A percentile compares a stretch with the other conserved stretches of the same genome.
Conservation (phyloP, 2,113 vertebrate genomes). For the Stercorarius parasiticus region DNA sequence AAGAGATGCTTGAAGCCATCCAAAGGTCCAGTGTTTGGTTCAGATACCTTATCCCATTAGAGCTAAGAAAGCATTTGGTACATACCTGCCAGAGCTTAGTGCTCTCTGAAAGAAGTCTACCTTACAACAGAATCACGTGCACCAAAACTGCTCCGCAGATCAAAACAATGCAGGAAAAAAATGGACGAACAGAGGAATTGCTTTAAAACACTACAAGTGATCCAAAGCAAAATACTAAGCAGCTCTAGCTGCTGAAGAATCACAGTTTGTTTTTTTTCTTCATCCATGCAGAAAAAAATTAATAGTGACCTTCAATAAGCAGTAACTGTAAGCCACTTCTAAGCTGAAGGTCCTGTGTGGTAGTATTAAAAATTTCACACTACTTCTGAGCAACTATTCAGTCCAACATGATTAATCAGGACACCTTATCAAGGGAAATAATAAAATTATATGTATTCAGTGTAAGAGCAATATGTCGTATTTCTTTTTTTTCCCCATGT, state of each 20-base stretch:
- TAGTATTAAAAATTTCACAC: background rate
- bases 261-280: background rate
- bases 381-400: background rate
- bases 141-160: background rate
- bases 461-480: background rate
- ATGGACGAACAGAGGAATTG: background rate
- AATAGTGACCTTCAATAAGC: background rate
- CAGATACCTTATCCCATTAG: background rate
- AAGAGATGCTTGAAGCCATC: background rate
- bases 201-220: background rate
- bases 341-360: background rate
- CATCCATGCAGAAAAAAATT: background rate
- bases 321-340: background rate
- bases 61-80: background rate
- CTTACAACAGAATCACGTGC: background rate
- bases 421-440: background rate
- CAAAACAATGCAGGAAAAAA: background rate
- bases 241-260: background rate
- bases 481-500: background rate
- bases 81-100: background rate
- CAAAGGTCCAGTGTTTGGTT: background rate
- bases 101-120: background rate
- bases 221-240: background rate
- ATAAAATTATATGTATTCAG: background rate
- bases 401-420: background rate